Evolutionary conservation across 2,888 invertebrate species (phyloP).

Genomic region (Drosophila meridiana): DNA sequence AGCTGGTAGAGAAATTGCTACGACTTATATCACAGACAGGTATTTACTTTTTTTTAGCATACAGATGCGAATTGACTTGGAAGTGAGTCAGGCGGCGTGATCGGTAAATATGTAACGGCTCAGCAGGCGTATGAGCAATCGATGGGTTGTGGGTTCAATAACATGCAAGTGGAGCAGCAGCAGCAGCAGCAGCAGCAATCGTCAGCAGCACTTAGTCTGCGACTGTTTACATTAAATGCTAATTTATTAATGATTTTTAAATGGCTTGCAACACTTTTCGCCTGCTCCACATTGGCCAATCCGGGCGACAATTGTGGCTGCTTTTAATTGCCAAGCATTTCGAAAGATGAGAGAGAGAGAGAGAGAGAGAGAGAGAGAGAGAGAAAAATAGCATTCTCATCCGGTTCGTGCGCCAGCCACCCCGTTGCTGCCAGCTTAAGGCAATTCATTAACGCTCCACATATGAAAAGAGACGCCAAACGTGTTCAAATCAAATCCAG

Average conservation of each 20-base stretch:
- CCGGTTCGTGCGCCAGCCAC: conserved; percentile 69
- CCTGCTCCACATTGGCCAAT: conserved; percentile 60
- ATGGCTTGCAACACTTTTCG: conserved; percentile 60
- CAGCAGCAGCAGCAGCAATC: conserved; percentile 14
- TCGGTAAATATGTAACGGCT: conserved; percentile 41
- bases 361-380: background rate
- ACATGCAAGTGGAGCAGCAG: conserved; percentile 56
- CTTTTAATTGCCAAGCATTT: conserved; percentile 68
- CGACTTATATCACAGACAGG: conserved; percentile 13
- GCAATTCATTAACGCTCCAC: conserved; percentile 78
- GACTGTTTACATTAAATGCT: conserved; percentile 59
- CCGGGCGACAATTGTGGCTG: conserved; percentile 65
- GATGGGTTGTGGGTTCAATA: conserved; percentile 47
- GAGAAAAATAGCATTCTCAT: conserved; percentile 64
- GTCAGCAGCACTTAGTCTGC: conserved; percentile 12
- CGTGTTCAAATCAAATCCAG: conserved; percentile 58
- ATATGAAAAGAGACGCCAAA: conserved; percentile 43
- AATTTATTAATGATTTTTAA: conserved; percentile 72
- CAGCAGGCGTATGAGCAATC: conserved; percentile 58
- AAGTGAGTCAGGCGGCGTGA: conserved; percentile 28
- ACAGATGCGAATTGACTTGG: conserved; percentile 59
- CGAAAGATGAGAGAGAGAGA: conserved; percentile 25
- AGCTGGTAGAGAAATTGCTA: conserved; percentile 24
- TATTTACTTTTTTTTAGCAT: conserved; percentile 63
- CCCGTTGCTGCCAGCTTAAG: conserved; percentile 44